Percentiles rank a stretch among this genome's conserved stretches.
These are phyloP conservation scores for Salticus scenicus DNA, from an alignment of 2,888 invertebrate genomes.

Conservation along the genomic window DNA sequence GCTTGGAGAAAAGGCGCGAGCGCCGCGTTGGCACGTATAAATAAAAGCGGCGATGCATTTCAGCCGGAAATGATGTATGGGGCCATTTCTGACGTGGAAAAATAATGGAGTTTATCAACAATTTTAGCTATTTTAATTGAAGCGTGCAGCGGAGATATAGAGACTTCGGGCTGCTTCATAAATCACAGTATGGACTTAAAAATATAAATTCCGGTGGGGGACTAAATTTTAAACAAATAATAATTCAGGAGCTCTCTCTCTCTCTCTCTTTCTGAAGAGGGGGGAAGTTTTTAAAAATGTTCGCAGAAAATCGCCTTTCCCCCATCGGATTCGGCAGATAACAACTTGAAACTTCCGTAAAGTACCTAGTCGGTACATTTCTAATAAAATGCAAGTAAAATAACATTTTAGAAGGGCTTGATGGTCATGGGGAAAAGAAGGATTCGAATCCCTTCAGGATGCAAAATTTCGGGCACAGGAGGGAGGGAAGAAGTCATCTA, in stretches of 20 bases:
- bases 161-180: constrained; percentile 56
- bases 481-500: not conserved
- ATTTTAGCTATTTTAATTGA: constrained; percentile 71
- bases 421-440: not conserved
- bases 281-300: constrained; percentile 14
- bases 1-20: constrained; percentile 16
- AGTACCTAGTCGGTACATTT: not conserved
- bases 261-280: not conserved
- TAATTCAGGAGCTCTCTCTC: constrained; percentile 34
- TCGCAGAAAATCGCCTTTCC: not conserved
- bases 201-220: constrained; percentile 62
- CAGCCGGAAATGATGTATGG: constrained; percentile 69
- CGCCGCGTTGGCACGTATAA: constrained; percentile 53
- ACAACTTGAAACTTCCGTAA: not conserved
- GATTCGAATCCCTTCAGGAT: not conserved
- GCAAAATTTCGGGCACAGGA: not conserved
- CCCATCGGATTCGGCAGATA: not conserved
- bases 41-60: constrained; percentile 66
- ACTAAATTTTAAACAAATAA: constrained; percentile 68
- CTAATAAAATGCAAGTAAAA: constrained; percentile 5
- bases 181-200: constrained; percentile 66
- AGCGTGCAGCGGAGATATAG: constrained; percentile 63
- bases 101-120: constrained; percentile 70
- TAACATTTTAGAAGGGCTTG: not conserved
- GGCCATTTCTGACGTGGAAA: constrained; percentile 66